Evolutionary conservation across 2,113 vertebrate species (phyloP).

Genomic region (Copsychus sechellarum): DNA sequence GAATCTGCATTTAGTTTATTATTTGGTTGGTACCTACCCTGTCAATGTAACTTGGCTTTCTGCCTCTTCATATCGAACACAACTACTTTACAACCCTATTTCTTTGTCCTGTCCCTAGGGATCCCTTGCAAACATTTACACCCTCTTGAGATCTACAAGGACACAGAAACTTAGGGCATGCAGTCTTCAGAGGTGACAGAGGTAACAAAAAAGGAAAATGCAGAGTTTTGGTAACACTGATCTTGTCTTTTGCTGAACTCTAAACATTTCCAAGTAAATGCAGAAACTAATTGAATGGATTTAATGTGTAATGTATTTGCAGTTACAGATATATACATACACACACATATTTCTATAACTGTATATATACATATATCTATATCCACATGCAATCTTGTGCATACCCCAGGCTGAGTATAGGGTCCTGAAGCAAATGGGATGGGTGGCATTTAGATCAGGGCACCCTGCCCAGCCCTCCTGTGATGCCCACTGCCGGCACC

Average conservation of each 20-base stretch:
- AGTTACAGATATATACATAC: neutral
- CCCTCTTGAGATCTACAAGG: neutral
- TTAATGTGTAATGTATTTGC: neutral
- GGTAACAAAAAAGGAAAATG: neutral
- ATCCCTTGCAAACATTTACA: neutral
- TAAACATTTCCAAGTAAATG: neutral
- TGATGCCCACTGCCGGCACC: neutral
- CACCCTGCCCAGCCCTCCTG: neutral
- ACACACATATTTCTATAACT: neutral
- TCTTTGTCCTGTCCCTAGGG: neutral
- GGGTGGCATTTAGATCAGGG: too few relatives aligned
- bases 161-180: neutral
- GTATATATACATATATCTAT: too few relatives aligned
- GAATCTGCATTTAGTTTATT: slow-evolving; percentile 33
- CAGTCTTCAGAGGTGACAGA: neutral
- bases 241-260: neutral
- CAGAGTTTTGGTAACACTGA: neutral
- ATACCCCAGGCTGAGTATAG: neutral
- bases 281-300: neutral
- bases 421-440: neutral
- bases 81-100: neutral
- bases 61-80: slow-evolving; percentile 38
- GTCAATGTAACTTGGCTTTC: slow-evolving; percentile 11
- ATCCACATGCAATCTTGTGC: neutral
- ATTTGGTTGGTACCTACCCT: slow-evolving; percentile 19